phyloP scores from a whole-genome alignment of 2,888 invertebrate species.

The Eupithecia pulchellata region DNA sequence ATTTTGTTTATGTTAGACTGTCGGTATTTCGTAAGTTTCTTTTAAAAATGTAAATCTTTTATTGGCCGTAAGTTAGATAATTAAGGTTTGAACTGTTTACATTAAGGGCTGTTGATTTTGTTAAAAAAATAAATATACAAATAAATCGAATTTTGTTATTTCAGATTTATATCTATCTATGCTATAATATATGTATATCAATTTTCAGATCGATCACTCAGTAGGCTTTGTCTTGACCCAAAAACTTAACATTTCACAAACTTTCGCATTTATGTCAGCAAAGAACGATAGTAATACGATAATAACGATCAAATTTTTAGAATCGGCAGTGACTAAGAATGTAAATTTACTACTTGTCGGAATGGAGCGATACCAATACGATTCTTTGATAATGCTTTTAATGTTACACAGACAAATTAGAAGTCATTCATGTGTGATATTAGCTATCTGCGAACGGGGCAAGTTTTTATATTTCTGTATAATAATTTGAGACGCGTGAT shows the following conservation, averaged over 20 bases:
- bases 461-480: neutral
- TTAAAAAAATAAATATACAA: no score
- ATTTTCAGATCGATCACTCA: neutral
- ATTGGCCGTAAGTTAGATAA: no score
- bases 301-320: neutral
- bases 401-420: neutral
- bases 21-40: no score
- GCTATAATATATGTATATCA: neutral
- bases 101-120: no score
- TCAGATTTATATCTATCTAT: no score
- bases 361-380: neutral
- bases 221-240: neutral
- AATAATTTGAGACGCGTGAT: neutral
- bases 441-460: neutral
- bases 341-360: neutral
- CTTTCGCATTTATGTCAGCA: neutral
- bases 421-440: slow-evolving; percentile 1
- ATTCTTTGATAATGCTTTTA: neutral
- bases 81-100: no score
- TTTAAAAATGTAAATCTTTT: no score
- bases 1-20: no score
- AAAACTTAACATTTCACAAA: neutral
- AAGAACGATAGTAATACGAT: neutral
- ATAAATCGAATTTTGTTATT: no score
- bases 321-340: neutral